Base-by-base conservation (phyloP, 64 coral and sea anemone species). In the Montipora cactus region DNA sequence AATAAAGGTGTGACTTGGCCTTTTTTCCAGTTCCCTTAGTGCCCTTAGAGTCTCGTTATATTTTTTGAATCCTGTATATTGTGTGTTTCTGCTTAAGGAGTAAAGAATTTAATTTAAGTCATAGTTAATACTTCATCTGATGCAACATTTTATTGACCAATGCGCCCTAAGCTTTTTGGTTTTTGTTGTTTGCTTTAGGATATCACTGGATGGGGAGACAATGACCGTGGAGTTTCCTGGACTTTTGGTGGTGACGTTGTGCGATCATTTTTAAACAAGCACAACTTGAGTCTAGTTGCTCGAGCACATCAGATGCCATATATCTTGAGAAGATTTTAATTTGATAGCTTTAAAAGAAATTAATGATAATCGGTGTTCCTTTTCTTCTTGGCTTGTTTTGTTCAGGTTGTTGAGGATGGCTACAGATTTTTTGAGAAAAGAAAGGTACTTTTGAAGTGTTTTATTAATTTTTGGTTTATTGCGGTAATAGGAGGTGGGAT, bases 371-470 rank as follows among this genome's bases (percentile, higher is more conserved):
- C 5, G 3, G 11, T 53, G 64, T 12, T 74, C 50, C 23, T 53
- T 74, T 2, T 74, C 1, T 28, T 7, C 19, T 25, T 74, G 18
- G 4, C 14, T 53, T 74, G 51, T 67, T 13, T 81, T 80, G 59
- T 90, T 12, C 47, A 98, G 96, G 96, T 98, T 93, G 96, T 98
- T 64, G 96, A 98, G 77, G 96, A 98, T 90, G 96, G 96, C n/a
- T 98, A 98, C 90, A 93, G 93, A 90, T 98, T 98, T 92, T 98
- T 98, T 82, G 96, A 95, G 71, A 98, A 95, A 80, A 81, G 96
- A 93, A 97, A 97, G 92, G 95, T 97, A 90, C 21, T 13, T 67
- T 13, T 47, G 47, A 14, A 4, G 19, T 7, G 5, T 21, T 8
- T 71, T 0, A 12, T 68, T 14, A 68, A 16, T 5, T 18, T 68